phyloP scores from a whole-genome alignment of 2,888 invertebrate genomes.

The Trissolcus brochymenae region DNA sequence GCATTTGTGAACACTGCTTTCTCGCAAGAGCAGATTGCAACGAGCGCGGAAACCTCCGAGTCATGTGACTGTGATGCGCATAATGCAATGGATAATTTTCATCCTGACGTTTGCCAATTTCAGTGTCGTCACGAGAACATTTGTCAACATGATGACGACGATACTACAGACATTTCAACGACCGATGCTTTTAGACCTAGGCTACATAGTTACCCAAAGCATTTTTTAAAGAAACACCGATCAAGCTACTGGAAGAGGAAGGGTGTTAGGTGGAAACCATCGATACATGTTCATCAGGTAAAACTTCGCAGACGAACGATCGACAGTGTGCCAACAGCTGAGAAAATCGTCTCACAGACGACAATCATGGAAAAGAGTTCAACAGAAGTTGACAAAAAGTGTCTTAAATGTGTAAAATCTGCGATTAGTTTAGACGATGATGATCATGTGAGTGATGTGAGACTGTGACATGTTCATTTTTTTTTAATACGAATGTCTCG shows the following conservation, averaged over 20 bases:
- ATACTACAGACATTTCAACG: slow-evolving; percentile 12
- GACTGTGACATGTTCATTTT: not conserved
- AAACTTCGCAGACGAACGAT: slow-evolving; percentile 62
- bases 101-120: slow-evolving; percentile 62
- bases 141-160: slow-evolving; percentile 54
- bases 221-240: slow-evolving; percentile 65
- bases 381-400: not conserved
- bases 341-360: slow-evolving; percentile 58
- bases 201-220: slow-evolving; percentile 64
- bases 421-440: slow-evolving; percentile 2
- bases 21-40: slow-evolving; percentile 59
- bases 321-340: slow-evolving; percentile 61
- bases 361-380: not conserved
- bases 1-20: slow-evolving; percentile 66
- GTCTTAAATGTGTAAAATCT: not conserved
- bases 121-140: slow-evolving; percentile 59
- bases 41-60: slow-evolving; percentile 1
- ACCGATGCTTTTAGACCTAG: slow-evolving; percentile 49
- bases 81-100: slow-evolving; percentile 49
- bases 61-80: slow-evolving; percentile 39
- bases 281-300: slow-evolving; percentile 43
- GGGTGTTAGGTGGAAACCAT: slow-evolving; percentile 72
- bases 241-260: slow-evolving; percentile 66
- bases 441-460: not conserved
- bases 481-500: not conserved